These are phyloP conservation scores for Aphodius granarius DNA, from an alignment of 2,888 invertebrate species.

Conservation along the genomic window DNA sequence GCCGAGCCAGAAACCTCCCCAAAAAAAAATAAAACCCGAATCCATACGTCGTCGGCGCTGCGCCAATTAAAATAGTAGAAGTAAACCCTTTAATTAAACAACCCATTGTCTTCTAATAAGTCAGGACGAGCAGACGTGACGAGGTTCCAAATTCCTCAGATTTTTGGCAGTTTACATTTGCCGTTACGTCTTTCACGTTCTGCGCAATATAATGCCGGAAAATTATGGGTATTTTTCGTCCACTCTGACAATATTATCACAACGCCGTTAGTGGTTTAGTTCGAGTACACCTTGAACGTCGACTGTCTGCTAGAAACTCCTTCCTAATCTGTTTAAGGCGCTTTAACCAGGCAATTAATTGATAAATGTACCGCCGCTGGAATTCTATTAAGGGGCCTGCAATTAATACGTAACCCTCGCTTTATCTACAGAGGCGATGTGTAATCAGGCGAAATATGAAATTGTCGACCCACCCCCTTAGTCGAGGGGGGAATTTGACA, in stretches of 20 bases:
- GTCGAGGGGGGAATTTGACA: conserved; percentile 12
- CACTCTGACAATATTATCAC: neutral
- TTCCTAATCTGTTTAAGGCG: neutral
- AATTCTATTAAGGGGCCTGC: conserved; percentile 29
- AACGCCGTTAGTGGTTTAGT: neutral
- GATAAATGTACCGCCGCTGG: conserved; percentile 7
- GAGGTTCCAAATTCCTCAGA: neutral
- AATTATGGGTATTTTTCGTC: too few relatives aligned
- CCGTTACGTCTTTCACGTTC: too few relatives aligned
- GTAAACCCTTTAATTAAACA: conserved; percentile 13
- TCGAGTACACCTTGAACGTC: neutral
- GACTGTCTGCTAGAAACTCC: neutral
- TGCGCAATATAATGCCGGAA: too few relatives aligned
- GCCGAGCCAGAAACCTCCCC: neutral
- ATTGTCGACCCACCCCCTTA: conserved; percentile 20
- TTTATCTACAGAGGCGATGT: conserved; percentile 44
- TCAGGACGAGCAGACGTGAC: neutral
- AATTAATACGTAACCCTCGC: conserved; percentile 49
- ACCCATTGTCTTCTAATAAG: conserved; percentile 14
- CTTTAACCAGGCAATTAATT: conserved; percentile 1
- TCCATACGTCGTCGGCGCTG: neutral
- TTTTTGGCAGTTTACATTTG: too few relatives aligned
- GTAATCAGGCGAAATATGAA: conserved; percentile 48
- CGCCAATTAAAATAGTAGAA: conserved; percentile 12
- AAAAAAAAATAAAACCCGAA: neutral